Evolutionary conservation across 2,888 invertebrate genomes (phyloP).

Genomic region (Cepaea hortensis): DNA sequence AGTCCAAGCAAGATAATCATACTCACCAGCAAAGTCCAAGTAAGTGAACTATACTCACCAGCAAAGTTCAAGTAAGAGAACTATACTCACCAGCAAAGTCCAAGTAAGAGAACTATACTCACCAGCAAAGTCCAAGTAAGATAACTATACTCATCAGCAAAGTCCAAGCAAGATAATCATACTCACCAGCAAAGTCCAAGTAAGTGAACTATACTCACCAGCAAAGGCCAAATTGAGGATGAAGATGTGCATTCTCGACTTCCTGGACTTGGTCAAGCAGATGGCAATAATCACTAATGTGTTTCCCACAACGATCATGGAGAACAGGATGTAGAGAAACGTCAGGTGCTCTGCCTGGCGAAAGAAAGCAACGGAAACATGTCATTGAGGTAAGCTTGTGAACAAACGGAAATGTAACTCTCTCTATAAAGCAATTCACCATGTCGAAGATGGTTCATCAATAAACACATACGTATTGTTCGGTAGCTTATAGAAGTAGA

Average conservation of each 20-base stretch:
- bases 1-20: too few species aligned
- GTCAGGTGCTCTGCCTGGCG: constrained; percentile 86
- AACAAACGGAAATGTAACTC: too few species aligned
- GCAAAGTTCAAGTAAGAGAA: constrained; percentile 84
- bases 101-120: constrained; percentile 80
- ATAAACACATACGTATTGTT: too few species aligned
- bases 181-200: constrained; percentile 90
- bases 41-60: constrained; percentile 94
- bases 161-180: constrained; percentile 82
- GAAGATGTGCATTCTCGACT: constrained; percentile 95
- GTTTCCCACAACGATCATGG: constrained; percentile 90
- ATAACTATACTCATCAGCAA: constrained; percentile 92
- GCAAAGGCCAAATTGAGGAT: constrained; percentile 94
- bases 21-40: constrained; percentile 87
- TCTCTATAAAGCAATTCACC: too few species aligned
- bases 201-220: constrained; percentile 83
- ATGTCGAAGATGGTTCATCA: too few species aligned
- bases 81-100: constrained; percentile 89
- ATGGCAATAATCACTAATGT: constrained; percentile 89
- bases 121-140: constrained; percentile 93
- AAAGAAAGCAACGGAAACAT: neutral
- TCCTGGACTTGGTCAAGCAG: constrained; percentile 85
- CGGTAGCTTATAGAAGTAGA: too few species aligned
- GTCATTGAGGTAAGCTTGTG: too few species aligned
- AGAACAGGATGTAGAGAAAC: constrained; percentile 89